Evolutionary conservation across 2,113 vertebrate genomes (phyloP).

Genomic region (Strix uralensis): DNA sequence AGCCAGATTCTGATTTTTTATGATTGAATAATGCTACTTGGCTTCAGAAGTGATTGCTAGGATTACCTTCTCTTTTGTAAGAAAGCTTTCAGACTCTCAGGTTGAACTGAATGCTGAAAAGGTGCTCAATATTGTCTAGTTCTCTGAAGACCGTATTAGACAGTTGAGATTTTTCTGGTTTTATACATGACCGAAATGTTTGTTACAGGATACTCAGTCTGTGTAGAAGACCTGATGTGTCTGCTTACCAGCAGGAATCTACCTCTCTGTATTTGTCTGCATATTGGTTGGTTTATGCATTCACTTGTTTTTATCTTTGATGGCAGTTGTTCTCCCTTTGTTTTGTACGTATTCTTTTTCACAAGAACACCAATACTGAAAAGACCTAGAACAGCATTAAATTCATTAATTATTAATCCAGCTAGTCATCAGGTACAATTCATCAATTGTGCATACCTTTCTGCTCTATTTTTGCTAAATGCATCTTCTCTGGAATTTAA

Average conservation of each 20-base stretch:
- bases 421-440: conserved; percentile 64
- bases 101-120: background rate
- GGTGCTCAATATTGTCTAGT: background rate
- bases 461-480: conserved; percentile 76
- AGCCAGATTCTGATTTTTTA: background rate
- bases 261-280: background rate
- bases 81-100: background rate
- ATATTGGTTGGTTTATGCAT: background rate
- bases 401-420: conserved; percentile 71
- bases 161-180: background rate
- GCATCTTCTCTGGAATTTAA: conserved; percentile 76
- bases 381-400: background rate
- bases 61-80: background rate
- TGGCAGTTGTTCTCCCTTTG: background rate
- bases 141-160: background rate
- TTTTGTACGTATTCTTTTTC: conserved; percentile 23
- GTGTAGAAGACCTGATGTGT: background rate
- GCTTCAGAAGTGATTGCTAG: background rate
- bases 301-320: background rate
- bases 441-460: conserved; percentile 59
- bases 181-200: background rate
- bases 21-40: background rate
- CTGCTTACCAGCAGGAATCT: background rate
- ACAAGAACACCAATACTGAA: background rate
- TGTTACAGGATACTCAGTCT: background rate